phyloP scores from a whole-genome alignment of 1,140 invertebrate species.

The Drosophila setifemur region DNA sequence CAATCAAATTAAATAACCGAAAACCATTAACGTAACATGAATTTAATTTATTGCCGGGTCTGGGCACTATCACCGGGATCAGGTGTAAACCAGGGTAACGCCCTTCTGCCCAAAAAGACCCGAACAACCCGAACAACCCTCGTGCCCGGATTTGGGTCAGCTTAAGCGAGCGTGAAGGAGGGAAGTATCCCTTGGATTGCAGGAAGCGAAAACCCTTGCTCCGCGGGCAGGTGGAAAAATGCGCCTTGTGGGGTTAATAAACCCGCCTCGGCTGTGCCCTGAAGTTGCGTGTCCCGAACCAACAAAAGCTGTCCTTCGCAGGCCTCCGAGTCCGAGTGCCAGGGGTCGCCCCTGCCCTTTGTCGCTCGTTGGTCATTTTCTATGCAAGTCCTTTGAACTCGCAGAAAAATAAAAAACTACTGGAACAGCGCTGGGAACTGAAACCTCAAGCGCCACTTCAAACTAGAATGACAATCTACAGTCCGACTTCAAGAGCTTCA shows the following conservation, averaged over 20 bases:
- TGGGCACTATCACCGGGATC: constrained; percentile 19
- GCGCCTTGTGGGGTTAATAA: constrained; percentile 69
- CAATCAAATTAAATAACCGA: constrained; percentile 79
- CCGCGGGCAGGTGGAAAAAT: constrained; percentile 52
- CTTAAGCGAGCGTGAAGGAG: constrained; percentile 61
- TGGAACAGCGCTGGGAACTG: constrained; percentile 4
- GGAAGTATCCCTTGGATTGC: constrained; percentile 12
- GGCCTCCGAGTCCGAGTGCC: constrained; percentile 8
- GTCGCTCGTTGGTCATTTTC: constrained; percentile 58
- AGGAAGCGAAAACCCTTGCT: not conserved
- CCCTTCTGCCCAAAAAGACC: constrained; percentile 12
- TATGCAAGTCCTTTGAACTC: constrained; percentile 71
- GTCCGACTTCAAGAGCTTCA: not conserved
- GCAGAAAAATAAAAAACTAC: constrained; percentile 2
- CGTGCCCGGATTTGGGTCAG: constrained; percentile 54
- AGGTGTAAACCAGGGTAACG: constrained; percentile 63
- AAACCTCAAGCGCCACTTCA: constrained; percentile 33
- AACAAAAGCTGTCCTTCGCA: constrained; percentile 49
- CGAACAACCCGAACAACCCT: constrained; percentile 19
- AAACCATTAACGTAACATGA: constrained; percentile 49
- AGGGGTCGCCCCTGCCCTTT: not conserved
- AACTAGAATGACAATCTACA: constrained; percentile 21
- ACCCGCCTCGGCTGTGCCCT: constrained; percentile 50
- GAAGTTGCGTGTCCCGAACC: constrained; percentile 61
- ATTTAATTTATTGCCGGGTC: constrained; percentile 50